A percentile compares a stretch with the other conserved stretches of the same genome.
Evolutionary conservation across 2,797 vertebrate genomes (phyloP).

Genomic region (Rhabdophis nuchalis): DNA sequence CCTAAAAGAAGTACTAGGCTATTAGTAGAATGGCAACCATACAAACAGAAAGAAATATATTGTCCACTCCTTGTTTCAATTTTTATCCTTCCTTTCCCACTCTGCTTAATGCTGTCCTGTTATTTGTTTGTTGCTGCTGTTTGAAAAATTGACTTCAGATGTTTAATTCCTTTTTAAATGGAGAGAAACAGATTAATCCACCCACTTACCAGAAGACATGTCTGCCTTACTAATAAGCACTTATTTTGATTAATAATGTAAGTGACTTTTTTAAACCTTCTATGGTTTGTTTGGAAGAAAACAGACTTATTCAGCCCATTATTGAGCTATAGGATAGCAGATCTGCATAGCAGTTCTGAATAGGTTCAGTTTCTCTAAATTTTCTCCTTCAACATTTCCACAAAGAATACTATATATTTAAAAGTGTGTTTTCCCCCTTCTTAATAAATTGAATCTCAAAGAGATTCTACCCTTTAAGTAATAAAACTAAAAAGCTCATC

Average conservation of each 20-base stretch:
- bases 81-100: not conserved
- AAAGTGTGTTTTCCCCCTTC: not conserved
- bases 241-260: not conserved
- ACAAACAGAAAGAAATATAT: not conserved
- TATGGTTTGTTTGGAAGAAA: not conserved
- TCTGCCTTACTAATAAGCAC: not conserved
- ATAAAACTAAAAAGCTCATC: not conserved
- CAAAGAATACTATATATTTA: not conserved
- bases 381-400: not conserved
- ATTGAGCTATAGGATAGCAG: not conserved
- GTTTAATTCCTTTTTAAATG: not conserved
- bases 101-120: not conserved
- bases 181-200: not conserved
- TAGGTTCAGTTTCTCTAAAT: not conserved
- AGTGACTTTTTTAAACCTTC: not conserved
- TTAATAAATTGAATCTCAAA: constrained; percentile 12
- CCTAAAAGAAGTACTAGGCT: not conserved
- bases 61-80: not conserved
- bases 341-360: not conserved
- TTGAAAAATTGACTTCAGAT: not conserved
- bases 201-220: not conserved
- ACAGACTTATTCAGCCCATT: not conserved
- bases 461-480: constrained; percentile 1
- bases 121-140: not conserved
- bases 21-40: not conserved